These are phyloP conservation scores for Odontophorus gujanensis DNA, from an alignment of 2,113 vertebrate species.

Conservation along the genomic window DNA sequence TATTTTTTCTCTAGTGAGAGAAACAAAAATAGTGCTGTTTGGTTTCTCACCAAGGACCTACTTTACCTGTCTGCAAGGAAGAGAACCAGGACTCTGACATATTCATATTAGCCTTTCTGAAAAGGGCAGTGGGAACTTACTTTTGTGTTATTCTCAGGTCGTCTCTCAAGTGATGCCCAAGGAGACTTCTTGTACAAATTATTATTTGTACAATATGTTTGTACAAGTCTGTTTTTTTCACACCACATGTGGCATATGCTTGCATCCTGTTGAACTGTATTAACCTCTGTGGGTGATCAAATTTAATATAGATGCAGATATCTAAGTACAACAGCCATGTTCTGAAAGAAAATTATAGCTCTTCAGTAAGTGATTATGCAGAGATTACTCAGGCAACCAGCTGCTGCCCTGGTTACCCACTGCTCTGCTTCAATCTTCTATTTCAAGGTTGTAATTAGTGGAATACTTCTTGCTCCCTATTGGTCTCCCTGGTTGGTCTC, in stretches of 20 bases:
- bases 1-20: background rate
- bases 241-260: background rate
- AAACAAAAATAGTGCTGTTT: background rate
- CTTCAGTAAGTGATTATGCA: constrained; percentile 25
- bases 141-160: background rate
- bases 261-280: background rate
- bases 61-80: background rate
- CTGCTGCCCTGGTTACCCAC: constrained; percentile 37
- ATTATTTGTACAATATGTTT: background rate
- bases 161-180: background rate
- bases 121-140: background rate
- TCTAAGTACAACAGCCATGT: background rate
- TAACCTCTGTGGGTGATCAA: constrained; percentile 30
- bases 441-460: constrained; percentile 49
- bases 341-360: constrained; percentile 59
- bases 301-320: constrained; percentile 27
- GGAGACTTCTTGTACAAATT: constrained; percentile 7
- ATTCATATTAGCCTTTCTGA: background rate
- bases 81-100: background rate
- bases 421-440: constrained; percentile 36
- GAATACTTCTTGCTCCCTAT: constrained; percentile 39
- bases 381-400: constrained; percentile 66
- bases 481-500: constrained; percentile 41
- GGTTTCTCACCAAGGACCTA: background rate
- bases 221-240: background rate